A percentile compares a stretch with the other conserved stretches of the same genome.
These are phyloP conservation scores for Leptinotarsa rubiginosa DNA, from an alignment of 2,888 invertebrate genomes.

Conservation along the genomic window DNA sequence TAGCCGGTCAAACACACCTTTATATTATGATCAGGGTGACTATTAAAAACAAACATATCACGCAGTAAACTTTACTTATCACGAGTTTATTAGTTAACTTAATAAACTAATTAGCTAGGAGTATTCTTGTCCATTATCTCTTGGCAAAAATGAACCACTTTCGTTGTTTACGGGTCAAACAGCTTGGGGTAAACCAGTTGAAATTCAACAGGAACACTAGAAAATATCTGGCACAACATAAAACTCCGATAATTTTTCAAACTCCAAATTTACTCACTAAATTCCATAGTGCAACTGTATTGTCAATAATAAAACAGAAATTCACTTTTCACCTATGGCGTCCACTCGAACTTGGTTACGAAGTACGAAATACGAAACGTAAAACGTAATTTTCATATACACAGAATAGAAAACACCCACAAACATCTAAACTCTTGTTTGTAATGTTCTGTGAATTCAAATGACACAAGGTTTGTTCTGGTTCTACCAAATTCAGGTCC, in stretches of 20 bases:
- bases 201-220: slow-evolving; percentile 42
- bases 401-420: not conserved
- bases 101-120: not conserved
- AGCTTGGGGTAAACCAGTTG: slow-evolving; percentile 55
- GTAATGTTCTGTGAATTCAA: too few species aligned
- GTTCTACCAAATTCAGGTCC: too few species aligned
- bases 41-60: slow-evolving; percentile 13
- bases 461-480: too few species aligned
- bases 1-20: slow-evolving; percentile 26
- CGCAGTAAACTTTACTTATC: not conserved
- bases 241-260: slow-evolving; percentile 5
- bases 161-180: slow-evolving; percentile 52
- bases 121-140: slow-evolving; percentile 11
- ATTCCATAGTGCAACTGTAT: slow-evolving; percentile 54
- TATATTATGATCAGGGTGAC: slow-evolving; percentile 7
- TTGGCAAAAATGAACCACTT: slow-evolving; percentile 13
- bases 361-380: slow-evolving; percentile 3
- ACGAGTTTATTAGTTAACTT: not conserved
- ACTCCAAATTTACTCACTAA: slow-evolving; percentile 52
- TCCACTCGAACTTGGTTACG: slow-evolving; percentile 43
- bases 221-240: slow-evolving; percentile 2
- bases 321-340: slow-evolving; percentile 59
- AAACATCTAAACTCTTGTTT: not conserved
- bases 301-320: slow-evolving; percentile 52
- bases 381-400: slow-evolving; percentile 2